Conservation (phyloP, 2,888 invertebrate genomes). For the Ectemnius lituratus region DNA sequence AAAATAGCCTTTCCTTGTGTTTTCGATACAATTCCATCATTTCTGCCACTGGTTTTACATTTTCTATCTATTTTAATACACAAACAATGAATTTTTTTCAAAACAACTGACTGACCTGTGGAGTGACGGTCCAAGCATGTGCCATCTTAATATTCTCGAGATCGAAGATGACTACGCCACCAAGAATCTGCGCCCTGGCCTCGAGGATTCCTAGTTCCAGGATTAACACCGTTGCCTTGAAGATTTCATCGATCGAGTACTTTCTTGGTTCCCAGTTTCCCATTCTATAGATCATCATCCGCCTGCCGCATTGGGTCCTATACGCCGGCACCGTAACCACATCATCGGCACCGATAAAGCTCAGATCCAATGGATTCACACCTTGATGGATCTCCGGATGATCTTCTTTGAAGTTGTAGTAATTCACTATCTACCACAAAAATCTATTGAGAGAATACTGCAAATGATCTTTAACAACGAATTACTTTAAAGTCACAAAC, state of each 20-base stretch:
- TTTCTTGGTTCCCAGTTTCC: slow-evolving; percentile 87
- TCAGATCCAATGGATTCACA: slow-evolving; percentile 83
- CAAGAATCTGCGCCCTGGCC: slow-evolving; percentile 86
- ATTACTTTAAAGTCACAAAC: no score
- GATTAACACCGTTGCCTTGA: slow-evolving; percentile 85
- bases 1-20: no score
- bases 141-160: slow-evolving; percentile 84
- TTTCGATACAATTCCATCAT: no score
- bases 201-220: slow-evolving; percentile 88
- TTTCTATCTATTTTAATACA: no score
- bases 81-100: no score
- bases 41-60: no score
- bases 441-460: slow-evolving; percentile 28
- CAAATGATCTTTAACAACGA: no score
- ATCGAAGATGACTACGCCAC: slow-evolving; percentile 88
- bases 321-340: slow-evolving; percentile 87
- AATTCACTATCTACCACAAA: slow-evolving; percentile 83
- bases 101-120: slow-evolving; percentile 74
- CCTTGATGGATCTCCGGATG: slow-evolving; percentile 85
- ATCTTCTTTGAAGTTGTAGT: slow-evolving; percentile 86
- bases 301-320: slow-evolving; percentile 85
- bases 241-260: slow-evolving; percentile 84
- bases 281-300: slow-evolving; percentile 86
- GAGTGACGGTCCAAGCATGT: slow-evolving; percentile 87
- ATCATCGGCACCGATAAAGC: slow-evolving; percentile 83